These are phyloP conservation scores for Macaria liturata DNA, from an alignment of 2,888 invertebrate species.

Conservation along the genomic window DNA sequence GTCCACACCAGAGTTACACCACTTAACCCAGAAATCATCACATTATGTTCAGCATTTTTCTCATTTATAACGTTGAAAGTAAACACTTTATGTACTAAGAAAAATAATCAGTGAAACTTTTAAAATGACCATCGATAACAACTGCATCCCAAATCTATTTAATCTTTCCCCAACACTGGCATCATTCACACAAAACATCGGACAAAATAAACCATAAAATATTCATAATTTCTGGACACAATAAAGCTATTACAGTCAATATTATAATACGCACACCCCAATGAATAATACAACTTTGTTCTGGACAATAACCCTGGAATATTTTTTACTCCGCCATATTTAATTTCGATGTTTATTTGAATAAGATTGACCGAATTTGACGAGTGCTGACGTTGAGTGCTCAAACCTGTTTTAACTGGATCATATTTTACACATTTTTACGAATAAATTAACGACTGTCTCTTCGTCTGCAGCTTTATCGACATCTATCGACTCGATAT, in stretches of 20 bases:
- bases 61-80: too few relatives aligned
- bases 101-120: too few relatives aligned
- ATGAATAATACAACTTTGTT: conserved; percentile 41
- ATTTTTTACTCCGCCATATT: conserved; percentile 19
- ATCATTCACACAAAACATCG: conserved; percentile 57
- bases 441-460: too few relatives aligned
- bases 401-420: background rate
- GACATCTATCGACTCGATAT: too few relatives aligned
- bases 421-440: too few relatives aligned
- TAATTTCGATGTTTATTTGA: conserved; percentile 24
- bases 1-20: too few relatives aligned
- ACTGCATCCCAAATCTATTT: conserved; percentile 23
- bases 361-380: conserved; percentile 19
- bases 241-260: conserved; percentile 43
- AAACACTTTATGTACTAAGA: too few relatives aligned
- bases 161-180: conserved; percentile 54
- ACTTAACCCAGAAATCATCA: too few relatives aligned
- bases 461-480: too few relatives aligned
- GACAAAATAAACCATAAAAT: conserved; percentile 61
- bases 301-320: conserved; percentile 35
- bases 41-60: too few relatives aligned
- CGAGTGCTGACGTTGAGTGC: conserved; percentile 10
- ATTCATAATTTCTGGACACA: conserved; percentile 64
- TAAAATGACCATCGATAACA: background rate
- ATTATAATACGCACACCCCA: conserved; percentile 32